Evolutionary conservation across 1,140 invertebrate species (phyloP), one percentile per base, ranked within the genome.

Genomic region (Dinoponera quadriceps): DNA sequence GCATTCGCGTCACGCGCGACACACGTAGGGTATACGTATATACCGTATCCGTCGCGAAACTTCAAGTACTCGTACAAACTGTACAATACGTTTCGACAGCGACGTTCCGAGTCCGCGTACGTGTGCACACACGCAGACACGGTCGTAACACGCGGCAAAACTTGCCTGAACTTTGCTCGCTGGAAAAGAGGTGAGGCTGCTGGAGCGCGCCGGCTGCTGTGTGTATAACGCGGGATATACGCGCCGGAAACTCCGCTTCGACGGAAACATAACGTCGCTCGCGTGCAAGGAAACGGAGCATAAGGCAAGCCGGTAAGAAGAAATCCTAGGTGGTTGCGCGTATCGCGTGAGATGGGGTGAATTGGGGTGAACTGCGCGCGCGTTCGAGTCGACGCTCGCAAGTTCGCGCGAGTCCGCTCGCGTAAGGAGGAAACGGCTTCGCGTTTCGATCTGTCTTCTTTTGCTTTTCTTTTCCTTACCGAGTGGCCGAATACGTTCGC

Each of bases 11-110:
- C 44, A 27, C 18, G 80, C 33, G 14, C 77, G 51, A 74, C 69
- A 59, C 60, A 62, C 29, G 69, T 18, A n/a, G n/a, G n/a, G 55
- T 72, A 14, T 38, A 72, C 74, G 73, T 73, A 66, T 13, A 48
- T 18, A 48, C 29, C 69, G 66, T 74, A 57, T 66, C 9, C 84
- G 81, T 84, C 72, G 90, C 81, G 82, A 91, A 93, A 92, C 83
- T 93, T 92, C 74, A 82, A 68, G 85, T 90, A 89, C 85, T 91
- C 92, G 89, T 91, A 90, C 88, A 93, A 92, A 93, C 88, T 90
- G 86, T 83, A 89, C 87, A 88, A 82, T 81, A 88, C 82, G 75
- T 91, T 91, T 90, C 88, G 83, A 85, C 83, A 85, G 83, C 71
- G 80, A 84, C 66, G 38, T 44, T 59, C 27, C 51, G 77, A 72